Evolutionary conservation across 2,888 invertebrate species (phyloP), one percentile per base, ranked within the genome.

Genomic region (Belgica antarctica): DNA sequence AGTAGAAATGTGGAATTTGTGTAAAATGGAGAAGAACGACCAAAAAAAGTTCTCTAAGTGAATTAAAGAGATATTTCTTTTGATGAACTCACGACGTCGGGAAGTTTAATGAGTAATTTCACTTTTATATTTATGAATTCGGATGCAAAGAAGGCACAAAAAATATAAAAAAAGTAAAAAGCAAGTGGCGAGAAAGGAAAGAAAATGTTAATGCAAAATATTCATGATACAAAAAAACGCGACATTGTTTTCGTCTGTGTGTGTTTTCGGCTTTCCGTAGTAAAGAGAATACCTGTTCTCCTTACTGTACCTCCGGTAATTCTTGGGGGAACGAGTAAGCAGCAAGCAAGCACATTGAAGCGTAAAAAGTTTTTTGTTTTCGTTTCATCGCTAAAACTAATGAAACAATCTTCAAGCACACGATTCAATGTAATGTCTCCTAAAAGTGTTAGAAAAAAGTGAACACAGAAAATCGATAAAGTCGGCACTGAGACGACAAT

Each of bases 21-120:
- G n/a, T n/a, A n/a, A 41, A n/a, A 41, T 10, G 41, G n/a, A 41
- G n/a, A n/a, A 41, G 41, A 5, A 31, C 10, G 31, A 41, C n/a
- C 41, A 15, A 41, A n/a, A n/a, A 41, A 41, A 41, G 41, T 41
- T 41, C n/a, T 41, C 2, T 41, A 41, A 41, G 41, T 41, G 41
- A 41, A 41, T 41, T 41, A 41, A 41, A 41, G 15, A 41, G 41
- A 41, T 41, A 41, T 41, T n/a, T 41, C 41, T 41, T 41, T 41
- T 41, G 41, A 41, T 41, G 41, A 41, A 41, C 41, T 41, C 41
- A 15, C 41, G 15, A 41, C n/a, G n/a, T n/a, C 15, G 41, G 41
- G 41, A 41, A 41, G 41, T 15, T 41, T n/a, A 41, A 41, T 41
- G 41, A 41, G 41, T 41, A 41, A 41, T 41, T 41, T 41, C 41